Evolutionary conservation across 1,140 invertebrate species (phyloP).

Genomic region (Belonocnema kinseyi): DNA sequence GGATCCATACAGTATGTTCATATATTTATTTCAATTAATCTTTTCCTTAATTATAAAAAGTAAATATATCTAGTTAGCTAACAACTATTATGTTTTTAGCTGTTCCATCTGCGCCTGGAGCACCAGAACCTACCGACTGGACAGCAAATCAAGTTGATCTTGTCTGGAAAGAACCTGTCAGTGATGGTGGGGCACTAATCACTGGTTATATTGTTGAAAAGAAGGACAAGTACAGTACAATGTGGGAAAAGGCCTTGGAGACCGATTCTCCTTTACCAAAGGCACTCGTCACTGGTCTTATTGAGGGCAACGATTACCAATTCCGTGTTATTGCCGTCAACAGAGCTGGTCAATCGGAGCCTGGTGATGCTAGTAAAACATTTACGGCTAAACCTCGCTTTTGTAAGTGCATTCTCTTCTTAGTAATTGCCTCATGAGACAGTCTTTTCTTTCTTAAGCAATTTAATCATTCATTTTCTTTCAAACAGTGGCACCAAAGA

Average conservation of each 20-base stretch:
- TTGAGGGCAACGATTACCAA: constrained; percentile 98
- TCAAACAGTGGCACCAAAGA: constrained; percentile 90
- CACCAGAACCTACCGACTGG: constrained; percentile 93
- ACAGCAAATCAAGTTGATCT: constrained; percentile 93
- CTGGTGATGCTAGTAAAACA: constrained; percentile 89
- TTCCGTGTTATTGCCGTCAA: constrained; percentile 98
- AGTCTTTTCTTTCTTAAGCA: constrained; percentile 13
- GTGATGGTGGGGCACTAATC: constrained; percentile 94
- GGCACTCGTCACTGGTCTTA: constrained; percentile 88
- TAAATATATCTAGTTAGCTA: not conserved
- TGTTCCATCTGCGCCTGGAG: constrained; percentile 87
- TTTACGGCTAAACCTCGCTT: constrained; percentile 95
- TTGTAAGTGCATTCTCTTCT: constrained; percentile 75
- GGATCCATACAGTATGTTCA: constrained; percentile 93
- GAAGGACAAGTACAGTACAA: constrained; percentile 95
- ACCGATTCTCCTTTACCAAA: constrained; percentile 83
- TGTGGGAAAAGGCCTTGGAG: constrained; percentile 94
- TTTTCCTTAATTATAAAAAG: constrained; percentile 17
- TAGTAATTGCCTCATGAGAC: not conserved
- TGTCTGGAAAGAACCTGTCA: constrained; percentile 87
- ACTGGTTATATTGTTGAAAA: constrained; percentile 97
- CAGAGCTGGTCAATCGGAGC: constrained; percentile 94
- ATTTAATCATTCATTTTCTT: constrained; percentile 49
- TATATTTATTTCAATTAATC: constrained; percentile 24
- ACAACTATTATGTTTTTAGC: constrained; percentile 72